Evolutionary conservation across 2,888 invertebrate genomes (phyloP).

Genomic region (Hermaeophaga mercurialis): DNA sequence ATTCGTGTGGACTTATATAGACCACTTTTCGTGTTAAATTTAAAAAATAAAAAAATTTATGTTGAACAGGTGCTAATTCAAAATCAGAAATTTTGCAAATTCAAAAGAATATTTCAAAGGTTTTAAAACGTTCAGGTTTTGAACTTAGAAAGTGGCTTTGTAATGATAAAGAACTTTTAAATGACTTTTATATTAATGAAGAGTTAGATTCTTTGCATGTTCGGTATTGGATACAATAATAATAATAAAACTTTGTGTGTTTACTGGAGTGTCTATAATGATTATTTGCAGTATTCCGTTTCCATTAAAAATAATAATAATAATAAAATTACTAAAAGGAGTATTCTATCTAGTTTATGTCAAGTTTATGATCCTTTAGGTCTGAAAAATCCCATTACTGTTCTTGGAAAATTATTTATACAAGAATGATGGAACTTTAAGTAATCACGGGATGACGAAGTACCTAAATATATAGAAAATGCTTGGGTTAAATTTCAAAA

Average conservation of each 20-base stretch:
- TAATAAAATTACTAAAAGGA: constrained; percentile 24
- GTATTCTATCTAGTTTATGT: constrained; percentile 18
- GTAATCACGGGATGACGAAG: no score
- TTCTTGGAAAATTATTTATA: no score
- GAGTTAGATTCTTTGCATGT: constrained; percentile 15
- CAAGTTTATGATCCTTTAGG: constrained; percentile 32
- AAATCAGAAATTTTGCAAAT: constrained; percentile 21
- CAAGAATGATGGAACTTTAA: no score
- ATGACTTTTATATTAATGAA: constrained; percentile 14
- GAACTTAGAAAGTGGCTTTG: constrained; percentile 24
- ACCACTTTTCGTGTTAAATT: no score
- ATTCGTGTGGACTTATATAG: no score
- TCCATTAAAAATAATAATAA: neutral
- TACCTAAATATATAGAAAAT: constrained; percentile 21
- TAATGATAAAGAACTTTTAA: constrained; percentile 5
- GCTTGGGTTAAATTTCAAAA: neutral
- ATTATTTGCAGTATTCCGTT: constrained; percentile 25
- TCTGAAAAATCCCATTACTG: constrained; percentile 21
- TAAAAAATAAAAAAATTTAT: no score
- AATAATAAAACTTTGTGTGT: constrained; percentile 27
- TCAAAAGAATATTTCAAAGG: constrained; percentile 7
- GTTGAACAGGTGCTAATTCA: constrained; percentile 36
- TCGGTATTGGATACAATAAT: constrained; percentile 22
- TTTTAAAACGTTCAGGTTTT: constrained; percentile 21
- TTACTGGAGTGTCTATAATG: constrained; percentile 22